A percentile compares a stretch with the other conserved stretches of the same genome.
phyloP scores from a whole-genome alignment of 2,113 vertebrate species.

The Chascanopsetta lugubris region DNA sequence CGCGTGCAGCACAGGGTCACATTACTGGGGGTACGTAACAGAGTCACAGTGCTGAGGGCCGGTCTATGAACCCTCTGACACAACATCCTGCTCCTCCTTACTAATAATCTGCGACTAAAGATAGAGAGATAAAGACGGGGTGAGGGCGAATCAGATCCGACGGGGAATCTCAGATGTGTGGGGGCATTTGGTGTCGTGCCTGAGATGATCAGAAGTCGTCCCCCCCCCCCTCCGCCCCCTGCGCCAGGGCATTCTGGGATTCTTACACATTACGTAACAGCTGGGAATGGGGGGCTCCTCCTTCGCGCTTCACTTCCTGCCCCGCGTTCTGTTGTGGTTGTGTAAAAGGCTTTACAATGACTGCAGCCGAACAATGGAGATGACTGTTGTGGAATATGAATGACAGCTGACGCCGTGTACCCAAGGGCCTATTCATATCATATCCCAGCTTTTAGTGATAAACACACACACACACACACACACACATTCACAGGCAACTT shows the following conservation, averaged over 20 bases:
- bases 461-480: neutral
- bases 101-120: constrained; percentile 64
- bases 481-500: neutral
- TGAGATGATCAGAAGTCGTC: neutral
- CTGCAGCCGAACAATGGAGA: constrained; percentile 15
- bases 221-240: too few species aligned
- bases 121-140: constrained; percentile 48
- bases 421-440: neutral
- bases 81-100: constrained; percentile 49
- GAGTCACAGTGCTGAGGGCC: constrained; percentile 23
- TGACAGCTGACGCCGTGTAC: constrained; percentile 32
- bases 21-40: constrained; percentile 28
- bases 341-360: constrained; percentile 10
- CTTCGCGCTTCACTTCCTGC: constrained; percentile 18
- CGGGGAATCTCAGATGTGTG: constrained; percentile 20
- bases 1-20: neutral
- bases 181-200: too few species aligned
- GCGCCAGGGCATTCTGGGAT: neutral
- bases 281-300: neutral
- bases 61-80: constrained; percentile 43
- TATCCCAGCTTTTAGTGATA: neutral
- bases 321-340: constrained; percentile 10
- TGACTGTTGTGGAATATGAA: neutral
- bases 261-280: neutral
- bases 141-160: constrained; percentile 58